These are phyloP conservation scores for Myotis davidii DNA, from an alignment of 2,113 vertebrate species.

Conservation along the genomic window DNA sequence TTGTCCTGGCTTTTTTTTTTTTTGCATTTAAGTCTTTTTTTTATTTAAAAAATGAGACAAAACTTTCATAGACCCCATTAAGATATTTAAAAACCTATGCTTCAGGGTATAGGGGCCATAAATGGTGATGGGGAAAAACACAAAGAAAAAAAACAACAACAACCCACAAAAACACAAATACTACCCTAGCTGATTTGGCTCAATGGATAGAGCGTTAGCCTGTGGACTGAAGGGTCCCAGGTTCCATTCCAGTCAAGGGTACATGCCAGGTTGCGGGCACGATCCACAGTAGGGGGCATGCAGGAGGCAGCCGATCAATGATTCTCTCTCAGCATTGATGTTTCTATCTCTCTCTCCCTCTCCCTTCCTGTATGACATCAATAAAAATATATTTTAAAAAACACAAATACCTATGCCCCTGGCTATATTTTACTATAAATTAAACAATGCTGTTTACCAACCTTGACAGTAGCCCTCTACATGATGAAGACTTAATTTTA, in stretches of 20 bases:
- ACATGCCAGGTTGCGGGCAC: too few relatives aligned
- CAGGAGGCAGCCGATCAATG: too few relatives aligned
- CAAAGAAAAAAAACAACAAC: background rate
- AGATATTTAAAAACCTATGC: background rate
- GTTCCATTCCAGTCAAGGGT: too few relatives aligned
- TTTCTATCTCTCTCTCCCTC: too few relatives aligned
- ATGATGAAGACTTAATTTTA: constrained; percentile 18
- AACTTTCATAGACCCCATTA: background rate
- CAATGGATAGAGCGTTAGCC: too few relatives aligned
- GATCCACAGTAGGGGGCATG: too few relatives aligned
- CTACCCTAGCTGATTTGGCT: too few relatives aligned
- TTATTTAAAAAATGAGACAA: background rate
- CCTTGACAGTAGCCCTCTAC: background rate
- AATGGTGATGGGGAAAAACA: background rate
- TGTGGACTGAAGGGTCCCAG: too few relatives aligned
- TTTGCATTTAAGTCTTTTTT: background rate
- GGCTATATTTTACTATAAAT: background rate
- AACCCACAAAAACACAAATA: background rate
- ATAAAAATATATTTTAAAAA: too few relatives aligned
- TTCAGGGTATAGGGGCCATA: background rate
- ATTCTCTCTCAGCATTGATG: too few relatives aligned
- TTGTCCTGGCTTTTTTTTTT: background rate
- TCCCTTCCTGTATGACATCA: too few relatives aligned
- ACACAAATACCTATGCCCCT: background rate
- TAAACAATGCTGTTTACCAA: background rate